Evolutionary conservation across 2,797 vertebrate species (phyloP).

Genomic region (Lutjanus campechanus): DNA sequence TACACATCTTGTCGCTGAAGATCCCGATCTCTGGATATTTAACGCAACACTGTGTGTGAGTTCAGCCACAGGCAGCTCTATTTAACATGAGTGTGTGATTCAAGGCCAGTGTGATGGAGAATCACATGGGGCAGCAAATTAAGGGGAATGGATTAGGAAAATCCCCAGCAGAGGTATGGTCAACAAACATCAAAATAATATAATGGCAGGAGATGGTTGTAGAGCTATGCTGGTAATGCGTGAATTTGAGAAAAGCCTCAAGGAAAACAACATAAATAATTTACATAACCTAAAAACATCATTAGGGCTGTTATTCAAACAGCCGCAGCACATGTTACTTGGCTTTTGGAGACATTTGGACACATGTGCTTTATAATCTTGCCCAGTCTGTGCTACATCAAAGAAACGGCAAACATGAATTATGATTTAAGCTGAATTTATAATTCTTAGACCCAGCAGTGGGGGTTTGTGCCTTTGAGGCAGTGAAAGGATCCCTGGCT

Average conservation of each 20-base stretch:
- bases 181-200: not conserved
- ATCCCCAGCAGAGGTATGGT: slow-evolving; percentile 12
- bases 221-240: not conserved
- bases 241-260: not conserved
- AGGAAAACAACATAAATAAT: slow-evolving; percentile 4
- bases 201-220: not conserved
- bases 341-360: not conserved
- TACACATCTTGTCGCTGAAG: not conserved
- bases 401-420: not conserved
- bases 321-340: not conserved
- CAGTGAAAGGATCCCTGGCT: slow-evolving; percentile 26
- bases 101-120: slow-evolving; percentile 10
- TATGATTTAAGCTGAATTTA: not conserved
- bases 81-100: not conserved
- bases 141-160: slow-evolving; percentile 32
- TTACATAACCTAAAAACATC: slow-evolving; percentile 1
- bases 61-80: not conserved
- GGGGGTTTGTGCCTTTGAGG: slow-evolving; percentile 20
- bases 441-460: not conserved
- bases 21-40: not conserved
- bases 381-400: not conserved
- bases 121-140: slow-evolving; percentile 30
- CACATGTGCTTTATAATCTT: not conserved
- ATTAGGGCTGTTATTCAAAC: not conserved
- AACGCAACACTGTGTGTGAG: not conserved